Base-by-base conservation (phyloP, 1,140 invertebrate genomes). In the Melitaea cinxia region DNA sequence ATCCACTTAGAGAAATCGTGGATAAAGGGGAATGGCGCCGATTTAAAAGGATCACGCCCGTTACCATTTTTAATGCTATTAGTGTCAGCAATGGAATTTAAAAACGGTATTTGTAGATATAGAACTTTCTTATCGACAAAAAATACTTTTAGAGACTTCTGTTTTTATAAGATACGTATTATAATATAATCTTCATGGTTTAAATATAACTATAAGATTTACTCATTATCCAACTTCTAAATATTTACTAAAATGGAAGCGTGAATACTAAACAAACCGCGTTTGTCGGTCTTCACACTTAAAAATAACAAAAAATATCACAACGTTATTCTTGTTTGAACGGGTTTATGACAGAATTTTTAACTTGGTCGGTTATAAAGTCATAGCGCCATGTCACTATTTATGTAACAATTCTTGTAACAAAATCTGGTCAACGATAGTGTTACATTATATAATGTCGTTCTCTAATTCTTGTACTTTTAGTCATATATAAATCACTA, bases 1-100 rank as follows among this genome's bases (percentile, higher is more conserved):
- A 63, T 65, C 77, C 73, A 81, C 78, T 83, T 77, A 83, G 65
- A 19, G 28, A 50, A 66, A 53, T 70, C 61, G 59, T 60, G 57
- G 61, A 64, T 70, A 70, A 70, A 56, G 66, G 56, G 42, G 52
- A 60, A 65, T 52, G 58, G 62, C 50, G 56, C 68, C 68, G 61
- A 56, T 65, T 65, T 70, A 70, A 70, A 65, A 65, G 62, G 61
- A 70, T 65, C 60, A 62, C 53, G 55, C 45, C 66, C 59, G 37
- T 63, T 63, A 56, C 35, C 55, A 55, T 60, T 39, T 58, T 65
- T 50, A 59, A 64, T 62, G 55, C 60, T 68, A 67, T 55, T 67
- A 61, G 53, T 61, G 47, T 66, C 49, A 50, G 50, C 57, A 56
- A 56, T 37, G 45, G 61, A 54, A 52, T 61, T 67, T 56, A 23